These are phyloP conservation scores for Caenorhabditis inopinata DNA, from an alignment of 1,140 invertebrate species.

Conservation along the genomic window DNA sequence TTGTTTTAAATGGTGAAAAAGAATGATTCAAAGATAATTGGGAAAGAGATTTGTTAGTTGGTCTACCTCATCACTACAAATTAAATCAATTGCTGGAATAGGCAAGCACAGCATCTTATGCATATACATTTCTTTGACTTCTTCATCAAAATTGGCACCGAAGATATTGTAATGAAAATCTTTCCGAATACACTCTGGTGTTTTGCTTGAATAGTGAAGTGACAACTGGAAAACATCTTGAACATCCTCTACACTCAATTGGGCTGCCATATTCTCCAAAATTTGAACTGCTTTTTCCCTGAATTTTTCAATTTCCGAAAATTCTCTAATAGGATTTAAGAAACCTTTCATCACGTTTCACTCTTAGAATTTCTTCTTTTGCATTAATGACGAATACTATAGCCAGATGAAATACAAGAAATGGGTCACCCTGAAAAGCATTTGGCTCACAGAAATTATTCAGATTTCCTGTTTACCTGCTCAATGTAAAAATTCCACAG, in stretches of 20 bases:
- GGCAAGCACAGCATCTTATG: conserved; percentile 88
- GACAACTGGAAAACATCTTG: conserved; percentile 92
- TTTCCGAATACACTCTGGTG: conserved; percentile 84
- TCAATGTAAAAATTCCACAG: conserved; percentile 99
- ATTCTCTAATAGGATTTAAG: not conserved
- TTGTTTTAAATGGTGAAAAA: too few species aligned
- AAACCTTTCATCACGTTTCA: conserved; percentile 48
- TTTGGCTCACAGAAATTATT: not conserved
- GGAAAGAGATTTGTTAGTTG: too few species aligned
- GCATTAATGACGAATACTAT: conserved; percentile 94
- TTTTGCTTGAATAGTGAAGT: conserved; percentile 83
- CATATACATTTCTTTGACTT: conserved; percentile 68
- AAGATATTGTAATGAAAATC: conserved; percentile 70
- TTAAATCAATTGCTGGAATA: conserved; percentile 75
- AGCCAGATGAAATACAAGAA: conserved; percentile 90
- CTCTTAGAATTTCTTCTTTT: conserved; percentile 69
- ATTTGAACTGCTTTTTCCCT: conserved; percentile 43
- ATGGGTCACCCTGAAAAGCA: conserved; percentile 76
- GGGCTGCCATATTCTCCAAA: conserved; percentile 47
- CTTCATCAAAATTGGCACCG: conserved; percentile 67
- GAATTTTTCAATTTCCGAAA: not conserved
- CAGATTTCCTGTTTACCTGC: conserved; percentile 70
- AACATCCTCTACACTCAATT: conserved; percentile 77
- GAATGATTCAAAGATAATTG: too few species aligned
- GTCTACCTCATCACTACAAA: not conserved